These are phyloP conservation scores for Epizoanthus fatuus DNA, from an alignment of 92 coral and sea anemone genomes.

Conservation along the genomic window DNA sequence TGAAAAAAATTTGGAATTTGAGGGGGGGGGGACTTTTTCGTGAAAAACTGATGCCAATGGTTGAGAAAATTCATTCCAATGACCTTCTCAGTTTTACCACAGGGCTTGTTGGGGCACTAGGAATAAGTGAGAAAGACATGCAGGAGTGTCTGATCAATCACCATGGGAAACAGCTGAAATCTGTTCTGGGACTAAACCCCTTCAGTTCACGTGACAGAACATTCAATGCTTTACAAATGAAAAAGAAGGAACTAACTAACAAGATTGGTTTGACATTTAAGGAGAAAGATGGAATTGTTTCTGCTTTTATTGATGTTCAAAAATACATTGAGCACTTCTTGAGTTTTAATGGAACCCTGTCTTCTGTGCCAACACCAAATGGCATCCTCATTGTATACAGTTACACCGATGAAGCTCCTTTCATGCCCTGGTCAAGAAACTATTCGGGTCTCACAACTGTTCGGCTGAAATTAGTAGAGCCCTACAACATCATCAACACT, in stretches of 20 bases:
- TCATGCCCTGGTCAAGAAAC: constrained; percentile 41
- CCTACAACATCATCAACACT: constrained; percentile 14
- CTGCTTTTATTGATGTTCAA: neutral
- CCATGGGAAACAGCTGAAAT: constrained; percentile 32
- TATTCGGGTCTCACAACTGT: constrained; percentile 40
- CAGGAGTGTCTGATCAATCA: constrained; percentile 29
- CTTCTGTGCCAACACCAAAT: constrained; percentile 12
- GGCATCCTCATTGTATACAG: neutral
- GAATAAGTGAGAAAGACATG: constrained; percentile 30
- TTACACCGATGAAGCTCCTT: constrained; percentile 51
- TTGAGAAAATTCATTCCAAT: constrained; percentile 4
- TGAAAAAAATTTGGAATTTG: neutral
- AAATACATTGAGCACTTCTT: constrained; percentile 1
- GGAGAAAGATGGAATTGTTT: constrained; percentile 19
- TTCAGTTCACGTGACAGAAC: constrained; percentile 43
- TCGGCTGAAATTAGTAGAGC: constrained; percentile 40
- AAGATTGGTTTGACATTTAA: constrained; percentile 34
- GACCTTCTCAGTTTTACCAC: constrained; percentile 6
- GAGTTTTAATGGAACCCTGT: neutral
- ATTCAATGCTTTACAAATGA: constrained; percentile 25
- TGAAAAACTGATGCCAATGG: constrained; percentile 44
- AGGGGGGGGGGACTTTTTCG: neutral
- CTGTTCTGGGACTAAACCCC: constrained; percentile 41
- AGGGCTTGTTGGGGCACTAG: constrained; percentile 36
- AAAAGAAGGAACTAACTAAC: constrained; percentile 42